Base-by-base conservation (phyloP, 2,888 invertebrate genomes). In the Xanthorhoe designata region DNA sequence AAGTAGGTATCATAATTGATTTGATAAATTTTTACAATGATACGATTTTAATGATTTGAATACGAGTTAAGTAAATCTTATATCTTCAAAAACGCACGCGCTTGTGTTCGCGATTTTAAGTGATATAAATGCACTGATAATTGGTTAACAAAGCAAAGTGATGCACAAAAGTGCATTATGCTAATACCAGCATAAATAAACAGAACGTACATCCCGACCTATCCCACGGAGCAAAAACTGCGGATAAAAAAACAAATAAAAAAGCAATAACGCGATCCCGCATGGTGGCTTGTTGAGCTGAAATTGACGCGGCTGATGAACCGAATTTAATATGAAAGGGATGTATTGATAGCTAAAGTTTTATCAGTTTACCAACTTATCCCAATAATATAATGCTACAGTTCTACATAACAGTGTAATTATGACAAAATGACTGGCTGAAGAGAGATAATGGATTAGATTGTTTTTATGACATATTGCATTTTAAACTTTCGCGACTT, bases 181-280 rank as follows among this genome's bases (percentile, higher is more conserved):
- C 86, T 92, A 92, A 92, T 93, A 93, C 93, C 93, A 93, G 93
- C 93, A 93, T 93, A 88, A 87, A 86, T 82, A 83, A 72, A 74
- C 64, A 60, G 66, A 68, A 57, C 60, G 67, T 70, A 75, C 74
- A 80, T 78, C 88, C 83, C 87, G 90, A 91, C 90, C 90, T 91
- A 92, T 92, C 93, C 92, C 92, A 92, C 91, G 90, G 75, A 85
- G 87, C 90, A 87, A 91, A 92, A 92, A 92, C 90, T 86, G 88
- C 88, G 88, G 87, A 86, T 86, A 86, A 88, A 87, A 90, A 89
- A 83, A 84, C 88, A 88, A 93, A 93, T 93, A 93, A 93, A 93
- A 93, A 93, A 93, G 92, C 91, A 92, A 93, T 92, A 93, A 92
- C 85, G 87, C 84, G 83, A 91, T 91, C 93, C 93, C 93, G 93